These are phyloP conservation scores for Mohoua ochrocephala DNA, from an alignment of 2,113 vertebrate genomes.

Conservation along the genomic window DNA sequence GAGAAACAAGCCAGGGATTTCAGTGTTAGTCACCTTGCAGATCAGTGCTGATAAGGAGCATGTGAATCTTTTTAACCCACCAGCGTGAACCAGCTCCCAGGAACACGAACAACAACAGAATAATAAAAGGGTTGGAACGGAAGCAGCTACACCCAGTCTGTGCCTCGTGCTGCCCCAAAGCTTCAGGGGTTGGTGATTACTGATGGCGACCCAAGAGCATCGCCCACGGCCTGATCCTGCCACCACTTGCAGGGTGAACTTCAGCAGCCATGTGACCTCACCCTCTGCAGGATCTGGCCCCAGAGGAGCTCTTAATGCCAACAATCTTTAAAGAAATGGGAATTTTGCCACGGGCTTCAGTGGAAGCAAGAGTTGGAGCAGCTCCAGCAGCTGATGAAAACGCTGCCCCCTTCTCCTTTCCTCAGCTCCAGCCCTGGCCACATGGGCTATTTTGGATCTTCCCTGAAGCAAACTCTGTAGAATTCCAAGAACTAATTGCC, in stretches of 20 bases:
- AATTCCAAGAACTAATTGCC: not conserved
- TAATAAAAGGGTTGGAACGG: not conserved
- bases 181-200: not conserved
- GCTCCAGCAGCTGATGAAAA: conserved; percentile 15
- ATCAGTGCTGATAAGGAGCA: not conserved
- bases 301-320: not conserved
- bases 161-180: not conserved
- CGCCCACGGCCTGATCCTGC: not conserved
- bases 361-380: not conserved
- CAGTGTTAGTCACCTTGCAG: not conserved
- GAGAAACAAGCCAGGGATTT: not conserved
- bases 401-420: not conserved
- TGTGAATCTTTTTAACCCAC: not conserved
- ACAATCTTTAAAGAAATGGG: not conserved
- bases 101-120: not conserved
- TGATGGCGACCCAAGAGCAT: not conserved
- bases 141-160: not conserved
- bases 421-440: not conserved
- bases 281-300: not conserved
- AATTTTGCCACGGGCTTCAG: not conserved
- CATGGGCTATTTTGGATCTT: not conserved
- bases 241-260: not conserved
- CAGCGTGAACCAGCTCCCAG: not conserved
- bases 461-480: not conserved
- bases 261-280: not conserved